Evolutionary conservation across 2,113 vertebrate species (phyloP).

Genomic region (Peromyscus californicus): DNA sequence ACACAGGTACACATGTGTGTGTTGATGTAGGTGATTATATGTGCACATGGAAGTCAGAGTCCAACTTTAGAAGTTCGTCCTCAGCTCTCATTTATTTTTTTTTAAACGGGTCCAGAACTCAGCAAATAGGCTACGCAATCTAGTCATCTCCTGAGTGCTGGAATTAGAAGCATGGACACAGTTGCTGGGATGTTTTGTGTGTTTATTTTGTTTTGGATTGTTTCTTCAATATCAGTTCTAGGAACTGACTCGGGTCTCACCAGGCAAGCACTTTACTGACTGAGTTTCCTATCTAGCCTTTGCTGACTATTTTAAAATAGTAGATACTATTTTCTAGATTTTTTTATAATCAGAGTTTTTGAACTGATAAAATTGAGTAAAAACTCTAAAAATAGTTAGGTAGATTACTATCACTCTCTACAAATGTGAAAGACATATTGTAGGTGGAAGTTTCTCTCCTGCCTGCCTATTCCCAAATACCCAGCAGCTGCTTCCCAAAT

Average conservation of each 20-base stretch:
- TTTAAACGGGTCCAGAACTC: background rate
- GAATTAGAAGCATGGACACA: background rate
- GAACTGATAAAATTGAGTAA: constrained; percentile 28
- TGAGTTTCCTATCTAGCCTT: background rate
- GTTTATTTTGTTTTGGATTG: background rate
- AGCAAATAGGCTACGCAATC: background rate
- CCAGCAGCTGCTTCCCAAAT: too few species aligned
- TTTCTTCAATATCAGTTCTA: background rate
- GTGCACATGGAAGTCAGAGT: background rate
- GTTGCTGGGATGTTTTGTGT: background rate
- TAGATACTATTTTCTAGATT: background rate
- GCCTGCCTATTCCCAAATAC: too few species aligned
- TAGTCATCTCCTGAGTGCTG: too few species aligned
- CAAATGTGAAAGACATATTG: background rate
- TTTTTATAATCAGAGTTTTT: background rate
- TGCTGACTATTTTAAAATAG: background rate
- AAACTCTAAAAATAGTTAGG: constrained; percentile 36
- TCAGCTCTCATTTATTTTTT: background rate
- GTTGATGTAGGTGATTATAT: background rate
- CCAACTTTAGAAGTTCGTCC: background rate
- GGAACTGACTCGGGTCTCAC: background rate
- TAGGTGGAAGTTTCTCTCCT: too few species aligned
- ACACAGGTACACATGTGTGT: background rate
- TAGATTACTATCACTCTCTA: background rate
- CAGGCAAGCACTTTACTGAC: background rate